Conservation (phyloP, 2,797 vertebrate species). For the Smutsia gigantea region DNA sequence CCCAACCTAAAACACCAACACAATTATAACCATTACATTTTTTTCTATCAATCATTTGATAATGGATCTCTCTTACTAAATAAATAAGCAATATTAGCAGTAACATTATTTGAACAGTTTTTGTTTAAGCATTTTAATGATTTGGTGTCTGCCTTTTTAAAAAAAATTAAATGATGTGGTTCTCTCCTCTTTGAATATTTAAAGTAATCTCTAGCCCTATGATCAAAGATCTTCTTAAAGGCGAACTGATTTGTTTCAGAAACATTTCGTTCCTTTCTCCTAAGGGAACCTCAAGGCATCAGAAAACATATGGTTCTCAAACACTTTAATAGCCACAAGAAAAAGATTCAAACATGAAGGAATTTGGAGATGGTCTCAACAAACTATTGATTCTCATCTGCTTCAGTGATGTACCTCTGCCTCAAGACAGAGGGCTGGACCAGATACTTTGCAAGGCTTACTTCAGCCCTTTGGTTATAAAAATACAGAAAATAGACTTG, state of each 20-base stretch:
- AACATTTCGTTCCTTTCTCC: background rate
- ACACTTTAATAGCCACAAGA: constrained; percentile 20
- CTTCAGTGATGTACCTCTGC: background rate
- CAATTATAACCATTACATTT: background rate
- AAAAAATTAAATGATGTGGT: background rate
- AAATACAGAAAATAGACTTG: background rate
- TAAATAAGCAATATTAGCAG: background rate
- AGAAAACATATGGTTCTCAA: background rate
- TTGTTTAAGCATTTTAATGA: constrained; percentile 13
- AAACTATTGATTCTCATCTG: background rate
- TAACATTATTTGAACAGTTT: background rate
- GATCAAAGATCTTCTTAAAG: background rate
- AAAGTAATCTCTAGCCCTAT: background rate
- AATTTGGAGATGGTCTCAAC: background rate
- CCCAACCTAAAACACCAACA: background rate
- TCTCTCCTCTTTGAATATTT: background rate
- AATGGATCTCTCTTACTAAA: background rate
- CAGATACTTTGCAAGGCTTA: background rate
- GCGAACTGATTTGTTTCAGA: background rate
- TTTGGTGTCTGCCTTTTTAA: background rate
- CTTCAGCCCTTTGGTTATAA: background rate
- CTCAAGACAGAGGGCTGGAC: background rate
- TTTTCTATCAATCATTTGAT: background rate
- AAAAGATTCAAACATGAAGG: background rate
- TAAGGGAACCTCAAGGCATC: background rate